Conservation (phyloP, 2,888 invertebrate species). For the Elysia crispata region DNA sequence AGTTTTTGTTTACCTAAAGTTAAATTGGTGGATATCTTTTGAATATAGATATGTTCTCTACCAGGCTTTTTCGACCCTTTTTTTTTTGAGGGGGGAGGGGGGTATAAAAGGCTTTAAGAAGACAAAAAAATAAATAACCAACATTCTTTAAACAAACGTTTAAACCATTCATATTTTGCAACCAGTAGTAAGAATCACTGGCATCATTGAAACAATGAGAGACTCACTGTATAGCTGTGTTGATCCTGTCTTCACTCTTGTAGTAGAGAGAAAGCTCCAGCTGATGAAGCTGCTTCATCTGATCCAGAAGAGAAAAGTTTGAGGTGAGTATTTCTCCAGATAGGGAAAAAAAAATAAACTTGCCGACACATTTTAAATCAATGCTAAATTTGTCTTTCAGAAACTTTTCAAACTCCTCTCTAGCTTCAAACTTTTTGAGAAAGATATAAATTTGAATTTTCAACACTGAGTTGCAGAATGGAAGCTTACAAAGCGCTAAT, state of each 20-base stretch:
- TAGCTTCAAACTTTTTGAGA: neutral
- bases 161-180: neutral
- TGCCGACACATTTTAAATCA: neutral
- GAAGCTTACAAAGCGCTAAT: no score
- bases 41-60: no score
- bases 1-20: no score
- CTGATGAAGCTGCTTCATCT: slow-evolving; percentile 68
- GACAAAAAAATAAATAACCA: no score
- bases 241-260: slow-evolving; percentile 71
- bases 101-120: no score
- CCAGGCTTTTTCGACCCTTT: no score
- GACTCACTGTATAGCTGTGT: slow-evolving; percentile 71
- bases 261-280: slow-evolving; percentile 70
- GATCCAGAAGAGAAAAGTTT: slow-evolving; percentile 51
- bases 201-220: neutral
- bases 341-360: no score
- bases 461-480: no score
- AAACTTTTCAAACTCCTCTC: neutral
- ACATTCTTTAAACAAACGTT: no score
- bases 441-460: neutral
- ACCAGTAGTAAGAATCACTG: neutral
- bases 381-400: neutral
- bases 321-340: no score
- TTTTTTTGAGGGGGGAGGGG: no score
- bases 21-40: no score